A percentile compares a stretch with the other conserved stretches of the same genome.
Conservation (phyloP, 1,140 invertebrate species). For the Nasonia vitripennis region DNA sequence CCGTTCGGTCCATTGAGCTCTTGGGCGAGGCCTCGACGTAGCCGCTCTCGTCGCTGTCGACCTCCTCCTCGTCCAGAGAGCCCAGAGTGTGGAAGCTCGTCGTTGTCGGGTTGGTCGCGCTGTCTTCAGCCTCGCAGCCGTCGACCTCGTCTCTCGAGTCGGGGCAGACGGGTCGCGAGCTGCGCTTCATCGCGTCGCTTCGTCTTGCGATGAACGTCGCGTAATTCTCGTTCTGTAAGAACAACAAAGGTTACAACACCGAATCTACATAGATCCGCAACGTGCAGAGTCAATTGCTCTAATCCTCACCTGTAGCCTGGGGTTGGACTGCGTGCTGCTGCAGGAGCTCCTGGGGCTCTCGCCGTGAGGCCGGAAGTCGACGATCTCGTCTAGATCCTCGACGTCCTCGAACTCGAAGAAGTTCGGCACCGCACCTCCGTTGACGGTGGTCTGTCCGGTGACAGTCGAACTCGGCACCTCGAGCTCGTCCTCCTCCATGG, state of each 20-base stretch:
- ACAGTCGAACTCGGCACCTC: constrained; percentile 34
- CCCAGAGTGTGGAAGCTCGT: constrained; percentile 62
- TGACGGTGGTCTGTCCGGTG: background rate
- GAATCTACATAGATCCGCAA: too few species aligned
- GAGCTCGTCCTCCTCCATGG: constrained; percentile 66
- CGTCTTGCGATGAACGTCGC: constrained; percentile 44
- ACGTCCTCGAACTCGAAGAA: constrained; percentile 69
- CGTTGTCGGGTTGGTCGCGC: constrained; percentile 43
- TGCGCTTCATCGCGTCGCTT: constrained; percentile 53
- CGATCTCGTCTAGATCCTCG: constrained; percentile 72
- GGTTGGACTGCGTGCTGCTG: background rate
- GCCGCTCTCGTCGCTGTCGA: constrained; percentile 76
- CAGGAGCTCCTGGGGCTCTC: constrained; percentile 59
- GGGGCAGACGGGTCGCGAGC: constrained; percentile 25
- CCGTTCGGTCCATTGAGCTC: constrained; percentile 62
- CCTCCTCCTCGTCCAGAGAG: constrained; percentile 66
- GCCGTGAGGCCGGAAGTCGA: constrained; percentile 71
- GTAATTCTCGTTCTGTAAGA: constrained; percentile 43
- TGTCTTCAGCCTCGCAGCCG: constrained; percentile 57
- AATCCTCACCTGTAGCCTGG: constrained; percentile 37
- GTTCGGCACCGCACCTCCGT: background rate
- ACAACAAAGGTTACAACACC: too few species aligned
- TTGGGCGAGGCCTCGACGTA: constrained; percentile 75
- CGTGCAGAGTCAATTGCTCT: background rate
- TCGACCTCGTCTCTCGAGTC: constrained; percentile 58